These are phyloP conservation scores for Dinothrombium tinctorium DNA, from an alignment of 1,140 invertebrate species.

Conservation along the genomic window DNA sequence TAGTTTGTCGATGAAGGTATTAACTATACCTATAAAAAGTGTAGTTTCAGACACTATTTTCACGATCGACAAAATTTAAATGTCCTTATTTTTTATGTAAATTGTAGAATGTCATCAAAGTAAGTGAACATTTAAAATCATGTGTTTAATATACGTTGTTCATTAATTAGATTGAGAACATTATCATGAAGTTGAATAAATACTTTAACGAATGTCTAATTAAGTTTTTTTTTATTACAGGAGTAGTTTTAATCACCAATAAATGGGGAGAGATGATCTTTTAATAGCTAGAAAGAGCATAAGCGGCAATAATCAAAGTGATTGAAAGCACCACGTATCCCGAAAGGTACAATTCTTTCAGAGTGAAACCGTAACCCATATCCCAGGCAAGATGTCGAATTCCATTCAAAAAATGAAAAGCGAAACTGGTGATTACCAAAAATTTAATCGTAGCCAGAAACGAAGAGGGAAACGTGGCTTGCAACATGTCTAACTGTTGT, in stretches of 20 bases:
- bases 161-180: too few species aligned
- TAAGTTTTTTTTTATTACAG: neutral
- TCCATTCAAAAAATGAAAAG: slow-evolving; percentile 26
- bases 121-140: too few species aligned
- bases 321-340: slow-evolving; percentile 16
- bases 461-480: slow-evolving; percentile 6
- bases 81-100: too few species aligned
- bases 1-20: too few species aligned
- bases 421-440: slow-evolving; percentile 7
- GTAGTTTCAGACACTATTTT: too few species aligned
- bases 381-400: slow-evolving; percentile 28
- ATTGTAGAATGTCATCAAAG: too few species aligned
- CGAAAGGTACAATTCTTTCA: slow-evolving; percentile 19
- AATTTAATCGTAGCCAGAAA: slow-evolving; percentile 5
- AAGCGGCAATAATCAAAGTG: neutral
- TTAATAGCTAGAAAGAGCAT: neutral
- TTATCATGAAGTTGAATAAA: too few species aligned
- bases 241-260: neutral
- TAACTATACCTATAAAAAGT: too few species aligned
- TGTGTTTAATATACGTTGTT: too few species aligned
- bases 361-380: slow-evolving; percentile 20
- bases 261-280: neutral
- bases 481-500: slow-evolving; percentile 7
- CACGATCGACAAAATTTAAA: too few species aligned
- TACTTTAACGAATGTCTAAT: neutral